phyloP scores from a whole-genome alignment of 2,797 vertebrate genomes.

The Tragelaphus oryx region DNA sequence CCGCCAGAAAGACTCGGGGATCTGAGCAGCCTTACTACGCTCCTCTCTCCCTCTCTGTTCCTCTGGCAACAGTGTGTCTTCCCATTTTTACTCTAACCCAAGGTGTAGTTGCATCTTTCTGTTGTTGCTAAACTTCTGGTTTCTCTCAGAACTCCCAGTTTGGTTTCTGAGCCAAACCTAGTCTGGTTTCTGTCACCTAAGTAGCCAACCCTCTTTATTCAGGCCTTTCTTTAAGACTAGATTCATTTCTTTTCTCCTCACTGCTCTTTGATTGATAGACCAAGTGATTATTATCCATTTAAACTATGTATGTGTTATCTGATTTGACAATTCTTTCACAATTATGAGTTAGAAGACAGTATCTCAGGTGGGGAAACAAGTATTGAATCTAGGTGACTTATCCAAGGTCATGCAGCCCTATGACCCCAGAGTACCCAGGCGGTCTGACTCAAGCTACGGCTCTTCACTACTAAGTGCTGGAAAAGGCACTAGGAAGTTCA shows the following conservation, averaged over 20 bases:
- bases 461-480: background rate
- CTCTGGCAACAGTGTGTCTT: background rate
- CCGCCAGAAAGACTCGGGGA: background rate
- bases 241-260: background rate
- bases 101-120: background rate
- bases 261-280: background rate
- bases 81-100: background rate
- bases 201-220: background rate
- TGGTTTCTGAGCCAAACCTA: background rate
- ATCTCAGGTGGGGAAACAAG: background rate
- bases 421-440: background rate
- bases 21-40: rapidly evolving
- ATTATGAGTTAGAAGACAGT: background rate
- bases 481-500: background rate
- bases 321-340: background rate
- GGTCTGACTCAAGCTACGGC: background rate
- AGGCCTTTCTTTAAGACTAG: background rate
- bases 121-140: background rate
- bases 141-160: background rate
- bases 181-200: background rate
- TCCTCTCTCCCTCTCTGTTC: background rate
- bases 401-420: background rate
- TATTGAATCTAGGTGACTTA: background rate
- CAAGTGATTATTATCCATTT: background rate
- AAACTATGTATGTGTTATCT: background rate